A percentile compares a stretch with the other conserved stretches of the same genome.
Conservation (phyloP, 2,797 vertebrate genomes). For the Clarias pachynema region DNA sequence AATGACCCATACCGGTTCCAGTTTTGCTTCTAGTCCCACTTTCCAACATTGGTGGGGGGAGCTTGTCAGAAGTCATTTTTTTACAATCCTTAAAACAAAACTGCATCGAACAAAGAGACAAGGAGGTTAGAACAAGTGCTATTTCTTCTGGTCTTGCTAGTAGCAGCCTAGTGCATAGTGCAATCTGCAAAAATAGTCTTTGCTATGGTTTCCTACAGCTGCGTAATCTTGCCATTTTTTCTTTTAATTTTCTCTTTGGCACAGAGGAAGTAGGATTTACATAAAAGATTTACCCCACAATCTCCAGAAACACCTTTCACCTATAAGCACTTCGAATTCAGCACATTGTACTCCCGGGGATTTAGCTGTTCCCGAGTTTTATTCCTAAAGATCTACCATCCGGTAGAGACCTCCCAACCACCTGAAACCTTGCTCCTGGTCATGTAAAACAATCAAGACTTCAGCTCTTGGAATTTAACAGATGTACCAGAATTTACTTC, state of each 20-base stretch:
- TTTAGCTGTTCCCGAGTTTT: neutral
- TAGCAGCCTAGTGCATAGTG: neutral
- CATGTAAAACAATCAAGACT: neutral
- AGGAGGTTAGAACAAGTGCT: neutral
- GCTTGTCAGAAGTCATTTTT: neutral
- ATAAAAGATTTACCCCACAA: neutral
- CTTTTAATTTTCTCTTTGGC: neutral
- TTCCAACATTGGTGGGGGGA: neutral
- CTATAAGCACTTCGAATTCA: neutral
- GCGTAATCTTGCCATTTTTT: neutral
- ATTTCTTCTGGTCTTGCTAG: neutral
- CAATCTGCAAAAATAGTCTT: neutral
- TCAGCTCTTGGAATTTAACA: neutral
- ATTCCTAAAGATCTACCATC: neutral
- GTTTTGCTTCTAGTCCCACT: neutral
- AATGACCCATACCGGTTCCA: neutral
- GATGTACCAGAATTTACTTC: neutral
- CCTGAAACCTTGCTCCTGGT: neutral
- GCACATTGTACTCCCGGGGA: neutral
- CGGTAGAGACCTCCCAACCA: neutral
- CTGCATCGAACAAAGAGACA: neutral
- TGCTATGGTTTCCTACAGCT: neutral
- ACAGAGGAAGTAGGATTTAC: neutral
- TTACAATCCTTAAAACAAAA: neutral
- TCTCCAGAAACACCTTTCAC: neutral